Base-by-base conservation (phyloP, 2,797 vertebrate species). In the Leptoclinus maculatus region DNA sequence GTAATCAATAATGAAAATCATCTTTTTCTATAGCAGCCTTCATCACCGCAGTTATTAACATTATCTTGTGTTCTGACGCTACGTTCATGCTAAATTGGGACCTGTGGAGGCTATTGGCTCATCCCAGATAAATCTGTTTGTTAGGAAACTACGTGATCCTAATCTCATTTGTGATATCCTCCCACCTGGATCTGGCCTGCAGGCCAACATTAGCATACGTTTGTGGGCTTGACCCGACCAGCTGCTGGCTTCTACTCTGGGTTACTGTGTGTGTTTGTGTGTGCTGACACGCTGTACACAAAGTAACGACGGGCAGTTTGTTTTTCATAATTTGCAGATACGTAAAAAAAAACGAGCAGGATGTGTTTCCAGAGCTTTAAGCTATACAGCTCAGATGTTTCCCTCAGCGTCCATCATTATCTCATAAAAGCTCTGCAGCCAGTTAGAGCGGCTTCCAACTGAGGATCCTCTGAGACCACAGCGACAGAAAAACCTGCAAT, bases 101-200 rank as follows among this genome's bases (percentile, higher is more conserved):
- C 74, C 53, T 1, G 17, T 25, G 14, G 1, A 0, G 36, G 66
- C 34, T 63, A 21, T 36, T 7, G 29, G 7, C 43, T 80, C 76
- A 76, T 60, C 74, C 70, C 38, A 65, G 64, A 71, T 78, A 63
- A 88, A 79, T 74, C 74, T 57, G 73, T 59, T 80, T 86, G 70
- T 85, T 76, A 7, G 67, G 74, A 66, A 83, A 41, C 45, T 34
- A 49, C 75, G 19, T 70, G 82, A 85, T 84, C 68, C 75, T 89
- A 83, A 84, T 80, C 81, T 79, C 47, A 51, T 77, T 69, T 74
- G 79, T 79, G 45, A 60, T 57, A 53, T 72, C 70, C 77, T 78
- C 85, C 80, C 82, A 88, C 87, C 82, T 91, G 80, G 66, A 73
- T 58, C 60, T 32, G 78, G 78, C 62, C 63, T 39, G 70, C 71